Evolutionary conservation across 2,888 invertebrate species (phyloP), one percentile per base, ranked within the genome.

Genomic region (Cactoblastis cactorum): DNA sequence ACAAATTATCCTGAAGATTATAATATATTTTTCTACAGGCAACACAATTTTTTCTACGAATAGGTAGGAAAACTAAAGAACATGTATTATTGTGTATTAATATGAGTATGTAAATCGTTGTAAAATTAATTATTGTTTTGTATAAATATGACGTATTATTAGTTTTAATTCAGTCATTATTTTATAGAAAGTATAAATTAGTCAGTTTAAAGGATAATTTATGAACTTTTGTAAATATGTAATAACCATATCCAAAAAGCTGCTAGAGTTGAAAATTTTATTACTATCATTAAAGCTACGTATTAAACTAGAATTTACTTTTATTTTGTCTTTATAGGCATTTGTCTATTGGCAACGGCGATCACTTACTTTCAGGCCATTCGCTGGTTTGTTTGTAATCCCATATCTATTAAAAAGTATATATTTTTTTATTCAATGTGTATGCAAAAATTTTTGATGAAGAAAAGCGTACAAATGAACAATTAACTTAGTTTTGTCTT

Each of bases 101-200:
- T n/a, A n/a, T n/a, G n/a, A n/a, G n/a, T n/a, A n/a, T n/a, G n/a
- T n/a, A n/a, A 66, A 24, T 17, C 53, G 55, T 63, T 69, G 64
- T 71, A 61, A 64, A 66, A 59, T 59, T 65, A 62, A 69, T 70
- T 56, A 59, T 58, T 59, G 57, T 59, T 63, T 62, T 28, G 28
- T 28, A 56, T 15, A 15, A 22, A 18, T 43, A 28, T 15, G 8
- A 17, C 22, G 32, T 62, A 61, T 67, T 63, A 62, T 57, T 65
- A 70, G 65, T 61, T 56, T 66, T 67, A 71, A 69, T 72, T 71
- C 73, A 85, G 85, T 85, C 84, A 85, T 79, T 78, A 80, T 71
- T 74, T 66, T 77, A 77, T 69, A 65, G 65, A 61, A 67, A 57
- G 56, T n/a, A 34, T 37, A 33, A 28, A 6, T 69, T 67, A 68